phyloP scores from a whole-genome alignment of 2,888 invertebrate species.

The Cataglyphis altisquamis region DNA sequence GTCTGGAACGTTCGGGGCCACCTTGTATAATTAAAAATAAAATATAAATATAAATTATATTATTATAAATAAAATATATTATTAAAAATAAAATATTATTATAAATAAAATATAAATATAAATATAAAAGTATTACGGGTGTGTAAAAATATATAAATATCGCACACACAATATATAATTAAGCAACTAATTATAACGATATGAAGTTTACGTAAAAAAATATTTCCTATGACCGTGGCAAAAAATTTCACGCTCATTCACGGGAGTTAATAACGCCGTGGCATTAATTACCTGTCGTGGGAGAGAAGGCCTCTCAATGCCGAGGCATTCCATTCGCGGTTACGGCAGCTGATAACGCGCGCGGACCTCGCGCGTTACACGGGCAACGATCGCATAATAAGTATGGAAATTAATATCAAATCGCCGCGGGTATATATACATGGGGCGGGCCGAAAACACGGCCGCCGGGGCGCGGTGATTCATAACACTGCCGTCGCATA shows the following conservation, averaged over 20 bases:
- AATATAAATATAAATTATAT: too few relatives aligned
- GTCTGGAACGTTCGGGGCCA: too few relatives aligned
- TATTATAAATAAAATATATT: too few relatives aligned
- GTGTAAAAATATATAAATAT: not conserved
- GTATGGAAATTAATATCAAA: conserved; percentile 71
- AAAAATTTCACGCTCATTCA: not conserved
- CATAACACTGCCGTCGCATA: conserved; percentile 80
- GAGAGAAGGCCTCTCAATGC: conserved; percentile 4
- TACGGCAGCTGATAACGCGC: conserved; percentile 34
- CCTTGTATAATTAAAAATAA: too few relatives aligned
- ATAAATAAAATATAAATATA: not conserved
- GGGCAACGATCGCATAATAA: conserved; percentile 58
- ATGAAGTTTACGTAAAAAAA: not conserved
- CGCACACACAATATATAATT: not conserved
- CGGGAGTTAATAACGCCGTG: conserved; percentile 5
- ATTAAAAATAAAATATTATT: too few relatives aligned
- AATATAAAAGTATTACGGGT: not conserved
- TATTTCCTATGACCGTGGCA: not conserved
- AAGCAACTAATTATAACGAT: not conserved
- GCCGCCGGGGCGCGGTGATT: conserved; percentile 68
- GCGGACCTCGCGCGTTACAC: conserved; percentile 24
- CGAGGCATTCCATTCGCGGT: conserved; percentile 13
- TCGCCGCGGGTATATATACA: conserved; percentile 42
- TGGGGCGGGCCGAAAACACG: conserved; percentile 64
- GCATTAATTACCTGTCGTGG: conserved; percentile 30